Conservation (phyloP, 2,113 vertebrate species). For the Felis chaus region DNA sequence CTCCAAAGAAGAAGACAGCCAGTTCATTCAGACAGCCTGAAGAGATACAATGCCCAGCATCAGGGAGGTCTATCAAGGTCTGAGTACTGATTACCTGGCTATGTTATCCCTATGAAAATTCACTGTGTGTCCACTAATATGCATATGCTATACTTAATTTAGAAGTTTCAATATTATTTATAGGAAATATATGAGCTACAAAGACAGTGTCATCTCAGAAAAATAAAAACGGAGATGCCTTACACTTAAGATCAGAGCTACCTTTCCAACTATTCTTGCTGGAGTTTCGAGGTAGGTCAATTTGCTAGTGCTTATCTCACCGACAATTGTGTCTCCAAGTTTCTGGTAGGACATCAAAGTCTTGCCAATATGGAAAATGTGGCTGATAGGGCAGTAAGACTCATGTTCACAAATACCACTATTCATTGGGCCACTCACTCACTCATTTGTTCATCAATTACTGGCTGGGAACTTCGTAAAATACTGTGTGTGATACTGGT, state of each 20-base stretch:
- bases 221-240: background rate
- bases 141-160: background rate
- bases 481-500: background rate
- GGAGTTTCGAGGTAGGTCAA: background rate
- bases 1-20: background rate
- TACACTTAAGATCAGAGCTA: background rate
- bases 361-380: background rate
- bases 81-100: background rate
- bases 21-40: background rate
- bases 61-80: rapidly evolving
- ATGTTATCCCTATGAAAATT: background rate
- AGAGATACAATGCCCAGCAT: rapidly evolving
- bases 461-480: background rate
- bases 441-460: background rate
- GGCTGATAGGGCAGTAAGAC: background rate
- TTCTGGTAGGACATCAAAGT: background rate
- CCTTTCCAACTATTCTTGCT: background rate
- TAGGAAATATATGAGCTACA: background rate
- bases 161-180: background rate
- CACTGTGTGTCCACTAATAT: rapidly evolving
- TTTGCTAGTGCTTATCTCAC: background rate
- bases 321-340: background rate
- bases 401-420: background rate
- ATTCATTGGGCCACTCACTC: background rate
- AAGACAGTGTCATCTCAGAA: background rate